These are phyloP conservation scores for Halcyon leucocephala DNA, from an alignment of 2,797 vertebrate genomes.

Conservation along the genomic window DNA sequence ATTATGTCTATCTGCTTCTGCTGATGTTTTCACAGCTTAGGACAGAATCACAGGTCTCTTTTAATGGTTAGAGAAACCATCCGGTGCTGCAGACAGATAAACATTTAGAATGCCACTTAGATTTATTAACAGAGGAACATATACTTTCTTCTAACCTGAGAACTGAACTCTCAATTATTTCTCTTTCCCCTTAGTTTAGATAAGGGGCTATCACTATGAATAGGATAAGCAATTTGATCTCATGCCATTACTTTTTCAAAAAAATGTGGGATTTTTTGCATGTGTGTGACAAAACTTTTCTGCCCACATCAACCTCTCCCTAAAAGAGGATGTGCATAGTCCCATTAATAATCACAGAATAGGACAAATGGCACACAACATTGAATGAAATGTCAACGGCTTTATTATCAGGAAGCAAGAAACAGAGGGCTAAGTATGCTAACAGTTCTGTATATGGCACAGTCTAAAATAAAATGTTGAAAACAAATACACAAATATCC, in stretches of 20 bases:
- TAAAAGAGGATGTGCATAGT: background rate
- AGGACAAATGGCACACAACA: background rate
- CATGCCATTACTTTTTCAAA: background rate
- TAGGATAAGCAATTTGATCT: background rate
- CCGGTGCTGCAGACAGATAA: background rate
- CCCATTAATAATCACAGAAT: background rate
- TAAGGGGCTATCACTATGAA: background rate
- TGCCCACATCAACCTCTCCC: background rate
- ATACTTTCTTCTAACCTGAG: background rate
- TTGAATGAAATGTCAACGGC: background rate
- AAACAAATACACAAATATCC: background rate
- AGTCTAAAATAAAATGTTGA: background rate
- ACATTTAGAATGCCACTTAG: background rate
- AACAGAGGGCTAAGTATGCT: background rate
- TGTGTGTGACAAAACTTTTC: fast-evolving
- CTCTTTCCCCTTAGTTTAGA: background rate
- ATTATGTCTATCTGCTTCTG: background rate
- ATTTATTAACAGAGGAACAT: background rate
- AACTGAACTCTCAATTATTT: background rate
- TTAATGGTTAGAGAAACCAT: background rate
- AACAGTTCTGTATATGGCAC: background rate
- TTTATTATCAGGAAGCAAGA: background rate
- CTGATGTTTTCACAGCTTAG: background rate
- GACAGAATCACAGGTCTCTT: background rate
- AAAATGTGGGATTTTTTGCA: background rate